Evolutionary conservation across 1,140 invertebrate genomes (phyloP).

Genomic region (Aplysia californica): DNA sequence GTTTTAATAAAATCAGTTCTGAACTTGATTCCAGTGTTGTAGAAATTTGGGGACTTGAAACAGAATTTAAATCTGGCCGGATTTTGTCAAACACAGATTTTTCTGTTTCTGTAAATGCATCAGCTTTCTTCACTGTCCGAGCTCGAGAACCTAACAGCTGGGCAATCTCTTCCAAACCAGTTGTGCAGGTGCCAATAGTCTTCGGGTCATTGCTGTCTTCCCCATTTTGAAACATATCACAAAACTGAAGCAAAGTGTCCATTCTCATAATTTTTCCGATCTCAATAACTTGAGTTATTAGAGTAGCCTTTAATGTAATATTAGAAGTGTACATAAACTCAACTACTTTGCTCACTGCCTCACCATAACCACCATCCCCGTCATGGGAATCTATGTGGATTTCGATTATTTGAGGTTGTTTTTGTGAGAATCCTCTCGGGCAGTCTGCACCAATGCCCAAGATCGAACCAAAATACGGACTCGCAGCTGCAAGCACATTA

Average conservation of each 20-base stretch:
- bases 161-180: conserved; percentile 16
- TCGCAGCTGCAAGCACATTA: conserved; percentile 65
- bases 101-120: conserved; percentile 35
- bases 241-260: conserved; percentile 47
- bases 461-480: conserved; percentile 63
- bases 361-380: conserved; percentile 45
- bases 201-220: conserved; percentile 20
- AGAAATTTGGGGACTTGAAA: no score
- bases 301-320: conserved; percentile 43
- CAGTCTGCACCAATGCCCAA: conserved; percentile 51
- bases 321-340: conserved; percentile 66
- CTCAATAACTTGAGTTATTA: conserved; percentile 57
- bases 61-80: no score
- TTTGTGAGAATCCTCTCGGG: conserved; percentile 59
- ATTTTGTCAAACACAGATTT: conserved; percentile 30
- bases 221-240: conserved; percentile 41
- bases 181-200: conserved; percentile 16
- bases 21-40: no score
- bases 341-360: conserved; percentile 59
- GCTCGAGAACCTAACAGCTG: conserved; percentile 8
- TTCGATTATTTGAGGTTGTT: conserved; percentile 64
- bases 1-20: no score
- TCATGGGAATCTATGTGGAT: conserved; percentile 59
- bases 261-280: conserved; percentile 62
- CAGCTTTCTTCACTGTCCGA: conserved; percentile 19